Evolutionary conservation across 2,888 invertebrate genomes (phyloP), one percentile per base, ranked within the genome.

Genomic region (Crepidodera aurea): DNA sequence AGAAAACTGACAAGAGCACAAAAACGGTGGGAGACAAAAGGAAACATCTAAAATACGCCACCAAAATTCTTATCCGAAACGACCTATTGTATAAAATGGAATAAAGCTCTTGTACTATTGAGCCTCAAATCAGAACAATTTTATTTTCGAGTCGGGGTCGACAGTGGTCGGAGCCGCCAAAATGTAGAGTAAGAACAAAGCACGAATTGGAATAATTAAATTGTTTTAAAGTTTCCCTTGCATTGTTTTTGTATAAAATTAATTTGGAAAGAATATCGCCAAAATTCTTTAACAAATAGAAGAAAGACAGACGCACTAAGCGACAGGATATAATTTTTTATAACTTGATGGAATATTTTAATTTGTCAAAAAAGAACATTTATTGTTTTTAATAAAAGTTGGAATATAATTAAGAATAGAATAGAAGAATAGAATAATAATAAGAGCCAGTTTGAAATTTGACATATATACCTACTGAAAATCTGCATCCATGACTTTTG

Each of bases 151-250:
- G 42, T 42, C 39, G 39, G 39, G 39, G 39, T 39, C 39, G 39
- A 39, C 8, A 39, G 7, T 39, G 39, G 8, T 12, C 39, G 39
- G 13, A 39, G 39, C 39, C 39, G 39, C 16, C 12, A 39, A 42
- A 15, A 19, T 42, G 19, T 10, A 19, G 42, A 5, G 42, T 8
- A 42, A 42, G 42, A 42, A 42, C 42, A 42, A 42, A 42, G 42
- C 42, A 39, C 39, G n/a, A 39, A 39, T 39, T 39, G 39, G 39
- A 39, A 39, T 39, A 39, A 39, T 39, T 39, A 42, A 42, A 42
- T 42, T 42, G 42, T 42, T 42, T 42, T 42, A 42, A 42, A 42
- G 42, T 42, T 42, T 42, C 16, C 19, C 42, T 42, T 16, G 15
- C 16, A 19, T n/a, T 42, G 16, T 42, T 16, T 42, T 42, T 16